phyloP scores from a whole-genome alignment of 1,140 invertebrate species.

The Cataglyphis hispanica region DNA sequence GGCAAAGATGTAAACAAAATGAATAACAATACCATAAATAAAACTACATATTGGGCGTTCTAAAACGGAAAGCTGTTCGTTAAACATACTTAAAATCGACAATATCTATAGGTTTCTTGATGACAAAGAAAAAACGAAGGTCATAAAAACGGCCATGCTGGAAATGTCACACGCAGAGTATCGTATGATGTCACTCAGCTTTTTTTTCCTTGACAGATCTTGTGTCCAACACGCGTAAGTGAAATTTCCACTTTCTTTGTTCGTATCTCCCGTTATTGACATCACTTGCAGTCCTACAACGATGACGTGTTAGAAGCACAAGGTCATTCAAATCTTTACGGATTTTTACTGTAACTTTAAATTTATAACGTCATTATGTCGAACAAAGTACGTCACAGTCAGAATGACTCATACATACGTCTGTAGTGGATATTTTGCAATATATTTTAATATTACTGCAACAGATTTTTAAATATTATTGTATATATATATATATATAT shows the following conservation, averaged over 20 bases:
- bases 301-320: background rate
- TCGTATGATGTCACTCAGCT: conserved; percentile 56
- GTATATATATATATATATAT: no score
- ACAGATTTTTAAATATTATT: background rate
- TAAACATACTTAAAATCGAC: no score
- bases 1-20: background rate
- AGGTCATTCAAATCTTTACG: background rate
- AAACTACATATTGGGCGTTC: background rate
- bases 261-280: background rate
- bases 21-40: background rate
- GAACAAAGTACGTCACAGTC: conserved; percentile 1
- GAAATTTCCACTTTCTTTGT: background rate
- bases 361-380: background rate
- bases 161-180: conserved; percentile 77
- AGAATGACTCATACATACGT: background rate
- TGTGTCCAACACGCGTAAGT: background rate
- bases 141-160: conserved; percentile 61
- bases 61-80: background rate
- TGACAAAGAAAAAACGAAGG: background rate
- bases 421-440: background rate
- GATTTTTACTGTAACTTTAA: background rate
- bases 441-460: background rate
- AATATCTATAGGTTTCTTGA: background rate
- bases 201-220: conserved; percentile 42
- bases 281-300: background rate